Base-by-base conservation (phyloP, 2,797 vertebrate species). In the Syngnathus acus region DNA sequence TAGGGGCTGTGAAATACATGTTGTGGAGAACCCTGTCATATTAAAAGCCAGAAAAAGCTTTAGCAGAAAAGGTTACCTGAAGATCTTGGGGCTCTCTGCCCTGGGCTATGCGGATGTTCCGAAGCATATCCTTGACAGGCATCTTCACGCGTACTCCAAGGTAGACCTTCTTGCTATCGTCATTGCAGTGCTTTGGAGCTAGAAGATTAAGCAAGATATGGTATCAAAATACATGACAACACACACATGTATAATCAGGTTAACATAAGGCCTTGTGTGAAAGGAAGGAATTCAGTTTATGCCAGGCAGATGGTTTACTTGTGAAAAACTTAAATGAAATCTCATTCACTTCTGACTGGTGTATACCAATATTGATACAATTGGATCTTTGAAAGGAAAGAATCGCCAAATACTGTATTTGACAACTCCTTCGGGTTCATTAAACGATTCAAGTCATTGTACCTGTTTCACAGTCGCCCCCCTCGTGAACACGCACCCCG, bases 111-210 rank as follows among this genome's bases (percentile, higher is more conserved):
- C 93, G 90, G 17, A 92, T 84, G 68, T 89, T 92, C 50, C 77
- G 89, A 64, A 95, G 86, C 61, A 95, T 59, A 42, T 95, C 94
- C 72, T 87, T 89, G 0, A 95, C 94, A 0, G 94, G 93, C 93
- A 91, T 92, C 78, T 88, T 91, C 17, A 95, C 94, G 32, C 93
- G 90, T 32, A 95, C 94, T 1, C 94, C 94, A 2, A 93, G 75
- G 77, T 95, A 95, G n/a, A 87, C 87, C 82, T 82, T 92, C 40
- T 90, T 87, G 26, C 68, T 11, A 11, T 72, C 68, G 0, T 71
- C 75, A 9, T 81, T 68, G 42, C 75, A 67, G 37, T 66, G 58
- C 26, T 74, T 82, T 11, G 66, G 9, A 45, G 76, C 92, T 93
- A 75, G 4, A 40, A 37, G 43, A 11, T 53, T n/a, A 55, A 64